These are phyloP conservation scores for Blennius ocellaris DNA, from an alignment of 2,113 vertebrate species.

Conservation along the genomic window DNA sequence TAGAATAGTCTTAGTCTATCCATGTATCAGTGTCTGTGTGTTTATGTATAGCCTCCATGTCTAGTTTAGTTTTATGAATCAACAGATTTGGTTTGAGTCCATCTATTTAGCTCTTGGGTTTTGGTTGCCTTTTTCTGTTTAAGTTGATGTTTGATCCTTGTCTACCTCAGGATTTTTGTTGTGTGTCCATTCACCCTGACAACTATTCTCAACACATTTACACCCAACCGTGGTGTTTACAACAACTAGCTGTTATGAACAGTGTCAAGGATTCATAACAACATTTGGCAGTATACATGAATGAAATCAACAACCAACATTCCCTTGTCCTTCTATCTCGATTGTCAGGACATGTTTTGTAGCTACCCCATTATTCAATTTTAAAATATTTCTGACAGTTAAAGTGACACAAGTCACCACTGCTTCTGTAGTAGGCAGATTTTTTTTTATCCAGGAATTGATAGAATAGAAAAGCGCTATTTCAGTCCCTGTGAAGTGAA, in stretches of 20 bases:
- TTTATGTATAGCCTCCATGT: too few relatives aligned
- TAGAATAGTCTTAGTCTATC: too few relatives aligned
- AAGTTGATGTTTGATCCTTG: too few relatives aligned
- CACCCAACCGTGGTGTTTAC: conserved; percentile 1
- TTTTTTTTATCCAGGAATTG: background rate
- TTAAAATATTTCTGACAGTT: background rate
- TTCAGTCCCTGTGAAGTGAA: conserved; percentile 1
- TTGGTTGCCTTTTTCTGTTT: too few relatives aligned
- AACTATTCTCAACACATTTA: background rate
- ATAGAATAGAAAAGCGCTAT: background rate
- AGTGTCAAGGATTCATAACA: conserved; percentile 23
- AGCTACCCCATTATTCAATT: background rate
- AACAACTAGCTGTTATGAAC: conserved; percentile 23
- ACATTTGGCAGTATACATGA: conserved; percentile 11
- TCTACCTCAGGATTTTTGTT: too few relatives aligned
- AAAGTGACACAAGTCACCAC: background rate
- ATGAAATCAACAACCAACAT: background rate
- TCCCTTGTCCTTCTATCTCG: background rate
- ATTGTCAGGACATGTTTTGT: background rate
- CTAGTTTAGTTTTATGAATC: too few relatives aligned
- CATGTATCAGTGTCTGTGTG: too few relatives aligned
- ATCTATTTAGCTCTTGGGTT: too few relatives aligned
- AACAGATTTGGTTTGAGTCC: too few relatives aligned
- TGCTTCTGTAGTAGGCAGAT: rapidly evolving
- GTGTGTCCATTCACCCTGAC: too few relatives aligned